Percentiles rank a stretch among this genome's conserved stretches.
Evolutionary conservation across 1,140 invertebrate genomes (phyloP).

Genomic region (Tetramorium parvispinum): DNA sequence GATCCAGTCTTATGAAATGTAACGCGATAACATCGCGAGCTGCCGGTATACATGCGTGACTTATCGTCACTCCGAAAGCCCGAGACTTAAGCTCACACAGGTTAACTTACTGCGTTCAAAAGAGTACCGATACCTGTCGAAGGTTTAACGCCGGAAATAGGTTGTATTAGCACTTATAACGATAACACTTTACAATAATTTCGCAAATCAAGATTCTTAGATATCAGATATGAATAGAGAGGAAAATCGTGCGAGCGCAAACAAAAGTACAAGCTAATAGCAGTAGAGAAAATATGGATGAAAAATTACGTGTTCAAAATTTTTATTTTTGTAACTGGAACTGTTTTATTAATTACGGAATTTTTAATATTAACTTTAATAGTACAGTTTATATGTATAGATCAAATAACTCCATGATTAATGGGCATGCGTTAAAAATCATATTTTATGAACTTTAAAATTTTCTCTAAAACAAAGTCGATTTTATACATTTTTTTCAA

Average conservation of each 20-base stretch:
- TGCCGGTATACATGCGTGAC: slow-evolving; percentile 37
- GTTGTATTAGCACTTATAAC: slow-evolving; percentile 3
- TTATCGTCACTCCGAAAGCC: slow-evolving; percentile 35
- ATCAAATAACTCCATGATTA: background rate
- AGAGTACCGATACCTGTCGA: slow-evolving; percentile 35
- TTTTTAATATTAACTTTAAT: background rate
- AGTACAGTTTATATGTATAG: background rate
- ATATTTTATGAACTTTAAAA: slow-evolving; percentile 10
- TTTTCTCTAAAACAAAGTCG: background rate
- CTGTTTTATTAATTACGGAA: background rate
- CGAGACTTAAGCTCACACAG: background rate
- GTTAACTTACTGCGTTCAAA: slow-evolving; percentile 43
- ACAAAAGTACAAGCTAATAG: background rate
- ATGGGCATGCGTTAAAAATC: background rate
- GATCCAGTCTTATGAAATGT: slow-evolving; percentile 52
- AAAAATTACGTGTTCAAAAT: background rate
- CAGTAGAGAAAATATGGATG: background rate
- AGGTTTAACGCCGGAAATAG: slow-evolving; percentile 45
- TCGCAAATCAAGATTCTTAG: slow-evolving; percentile 22
- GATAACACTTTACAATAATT: slow-evolving; percentile 28
- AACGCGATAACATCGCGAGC: slow-evolving; percentile 39
- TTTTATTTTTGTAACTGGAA: background rate
- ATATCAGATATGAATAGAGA: background rate
- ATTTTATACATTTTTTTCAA: slow-evolving; percentile 22
- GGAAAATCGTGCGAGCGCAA: background rate